Percentiles rank a stretch among this genome's conserved stretches.
These are phyloP conservation scores for Neoniphon sammara DNA, from an alignment of 2,797 vertebrate genomes.

Conservation along the genomic window DNA sequence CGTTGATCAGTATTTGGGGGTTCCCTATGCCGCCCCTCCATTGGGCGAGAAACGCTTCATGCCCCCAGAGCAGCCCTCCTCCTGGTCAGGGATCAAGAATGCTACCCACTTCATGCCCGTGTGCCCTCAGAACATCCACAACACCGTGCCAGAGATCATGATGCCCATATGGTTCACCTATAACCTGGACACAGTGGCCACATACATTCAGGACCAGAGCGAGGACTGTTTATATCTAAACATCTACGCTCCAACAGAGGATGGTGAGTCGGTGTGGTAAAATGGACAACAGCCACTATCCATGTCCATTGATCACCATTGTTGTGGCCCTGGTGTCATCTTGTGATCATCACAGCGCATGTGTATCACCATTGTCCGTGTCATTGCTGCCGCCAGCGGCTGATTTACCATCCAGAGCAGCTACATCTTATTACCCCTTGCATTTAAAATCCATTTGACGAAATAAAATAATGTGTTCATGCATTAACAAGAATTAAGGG, in stretches of 20 bases:
- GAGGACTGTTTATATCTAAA: conserved; percentile 95
- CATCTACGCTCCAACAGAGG: conserved; percentile 91
- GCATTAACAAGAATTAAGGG: conserved; percentile 29
- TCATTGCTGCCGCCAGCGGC: conserved; percentile 62
- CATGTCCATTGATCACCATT: conserved; percentile 42
- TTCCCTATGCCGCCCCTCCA: conserved; percentile 90
- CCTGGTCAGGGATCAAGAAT: conserved; percentile 90
- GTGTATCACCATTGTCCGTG: conserved; percentile 51
- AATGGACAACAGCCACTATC: conserved; percentile 20
- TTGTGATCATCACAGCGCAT: conserved; percentile 53
- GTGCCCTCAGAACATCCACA: conserved; percentile 93
- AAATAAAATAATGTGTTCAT: conserved; percentile 17
- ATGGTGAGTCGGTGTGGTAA: conserved; percentile 83
- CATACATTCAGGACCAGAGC: conserved; percentile 92
- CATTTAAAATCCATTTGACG: conserved; percentile 21
- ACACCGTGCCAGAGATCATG: conserved; percentile 92
- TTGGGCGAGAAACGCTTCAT: conserved; percentile 90
- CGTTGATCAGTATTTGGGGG: conserved; percentile 89
- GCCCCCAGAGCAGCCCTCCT: conserved; percentile 89
- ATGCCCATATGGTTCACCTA: conserved; percentile 95
- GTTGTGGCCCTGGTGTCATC: conserved; percentile 33
- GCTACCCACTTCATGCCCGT: conserved; percentile 92
- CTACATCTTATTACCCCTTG: conserved; percentile 39
- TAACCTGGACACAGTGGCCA: conserved; percentile 92
- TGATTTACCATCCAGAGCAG: conserved; percentile 70